A percentile compares a stretch with the other conserved stretches of the same genome.
Evolutionary conservation across 2,113 vertebrate genomes (phyloP).

Genomic region (Pantherophis guttatus): DNA sequence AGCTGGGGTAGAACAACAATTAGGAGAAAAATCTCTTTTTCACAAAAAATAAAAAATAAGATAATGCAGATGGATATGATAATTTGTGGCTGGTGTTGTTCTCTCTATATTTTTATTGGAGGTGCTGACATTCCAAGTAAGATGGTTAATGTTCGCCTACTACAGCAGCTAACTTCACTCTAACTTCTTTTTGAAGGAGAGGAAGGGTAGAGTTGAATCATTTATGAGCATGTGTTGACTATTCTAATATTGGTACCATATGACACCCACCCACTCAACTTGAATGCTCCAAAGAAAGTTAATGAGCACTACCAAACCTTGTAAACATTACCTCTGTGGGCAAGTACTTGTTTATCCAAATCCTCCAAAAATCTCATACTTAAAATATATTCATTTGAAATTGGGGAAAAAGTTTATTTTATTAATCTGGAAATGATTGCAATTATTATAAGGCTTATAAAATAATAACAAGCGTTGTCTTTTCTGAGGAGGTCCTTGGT

Average conservation of each 20-base stretch:
- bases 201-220: slow-evolving; percentile 1
- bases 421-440: not conserved
- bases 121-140: not conserved
- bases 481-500: not conserved
- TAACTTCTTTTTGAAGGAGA: not conserved
- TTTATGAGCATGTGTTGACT: slow-evolving; percentile 10
- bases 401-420: not conserved
- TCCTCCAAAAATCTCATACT: not conserved
- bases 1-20: not conserved
- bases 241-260: slow-evolving; percentile 11
- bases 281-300: slow-evolving; percentile 14
- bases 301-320: not conserved
- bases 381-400: not conserved
- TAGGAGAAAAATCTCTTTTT: not conserved
- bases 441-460: not conserved
- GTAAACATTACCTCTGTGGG: not conserved
- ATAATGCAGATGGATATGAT: not conserved
- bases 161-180: slow-evolving; percentile 7
- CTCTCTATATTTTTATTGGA: not conserved
- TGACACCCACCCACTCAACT: slow-evolving; percentile 14
- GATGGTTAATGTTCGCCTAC: not conserved
- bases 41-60: not conserved
- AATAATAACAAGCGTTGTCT: not conserved
- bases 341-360: slow-evolving; percentile 4
- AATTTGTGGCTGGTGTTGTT: not conserved